phyloP scores from a whole-genome alignment of 1,140 invertebrate species.

The Oscheius sp. region DNA sequence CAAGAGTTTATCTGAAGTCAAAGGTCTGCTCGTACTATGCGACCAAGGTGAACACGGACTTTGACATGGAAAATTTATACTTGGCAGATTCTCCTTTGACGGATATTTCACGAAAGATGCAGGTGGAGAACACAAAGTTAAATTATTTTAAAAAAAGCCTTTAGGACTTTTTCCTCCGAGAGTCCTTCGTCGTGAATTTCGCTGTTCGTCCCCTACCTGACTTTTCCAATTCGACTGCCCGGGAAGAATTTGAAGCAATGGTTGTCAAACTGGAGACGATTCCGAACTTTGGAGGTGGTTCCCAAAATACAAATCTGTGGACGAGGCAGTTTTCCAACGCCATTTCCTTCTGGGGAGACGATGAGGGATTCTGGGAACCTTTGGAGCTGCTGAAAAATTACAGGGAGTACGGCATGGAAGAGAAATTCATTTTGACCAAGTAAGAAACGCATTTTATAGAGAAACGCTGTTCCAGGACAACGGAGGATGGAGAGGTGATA shows the following conservation, averaged over 20 bases:
- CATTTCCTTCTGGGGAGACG: conserved; percentile 54
- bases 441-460: conserved; percentile 24
- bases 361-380: conserved; percentile 48
- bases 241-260: conserved; percentile 49
- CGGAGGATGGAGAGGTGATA: conserved; percentile 45
- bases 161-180: conserved; percentile 47
- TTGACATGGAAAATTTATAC: conserved; percentile 58
- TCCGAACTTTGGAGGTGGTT: conserved; percentile 46
- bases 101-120: conserved; percentile 55
- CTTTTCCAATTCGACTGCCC: conserved; percentile 39
- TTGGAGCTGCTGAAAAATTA: conserved; percentile 48
- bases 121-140: conserved; percentile 2
- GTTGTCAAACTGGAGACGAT: conserved; percentile 49
- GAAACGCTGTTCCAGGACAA: conserved; percentile 38
- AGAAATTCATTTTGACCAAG: conserved; percentile 48
- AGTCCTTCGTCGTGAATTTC: conserved; percentile 56
- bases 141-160: background rate
- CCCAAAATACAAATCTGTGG: conserved; percentile 50
- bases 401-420: conserved; percentile 46
- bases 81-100: conserved; percentile 51
- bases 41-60: conserved; percentile 54
- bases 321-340: conserved; percentile 41
- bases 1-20: background rate
- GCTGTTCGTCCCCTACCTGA: conserved; percentile 48
- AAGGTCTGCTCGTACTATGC: conserved; percentile 46